phyloP scores from a whole-genome alignment of 35 echinoderm and acorn worm species.

The Lytechinus pictus region DNA sequence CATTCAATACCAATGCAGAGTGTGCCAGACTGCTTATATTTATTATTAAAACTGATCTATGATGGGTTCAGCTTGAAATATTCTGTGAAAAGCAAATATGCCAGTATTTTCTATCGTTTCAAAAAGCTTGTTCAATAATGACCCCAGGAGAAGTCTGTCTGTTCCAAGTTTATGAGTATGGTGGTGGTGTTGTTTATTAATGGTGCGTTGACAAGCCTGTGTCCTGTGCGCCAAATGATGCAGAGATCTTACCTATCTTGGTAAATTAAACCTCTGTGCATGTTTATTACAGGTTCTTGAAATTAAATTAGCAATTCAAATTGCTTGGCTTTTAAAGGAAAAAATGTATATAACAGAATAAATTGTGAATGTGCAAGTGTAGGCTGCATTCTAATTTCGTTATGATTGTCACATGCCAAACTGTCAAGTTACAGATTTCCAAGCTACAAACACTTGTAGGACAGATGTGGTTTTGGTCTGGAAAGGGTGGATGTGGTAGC shows the following conservation, averaged over 20 bases:
- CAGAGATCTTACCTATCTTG: not conserved
- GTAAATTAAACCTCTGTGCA: not conserved
- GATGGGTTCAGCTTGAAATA: not conserved
- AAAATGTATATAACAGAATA: too few species aligned
- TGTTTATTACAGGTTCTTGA: too few species aligned
- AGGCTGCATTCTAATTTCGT: not conserved
- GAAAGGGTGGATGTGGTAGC: not conserved
- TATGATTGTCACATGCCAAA: not conserved
- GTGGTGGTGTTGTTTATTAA: too few species aligned
- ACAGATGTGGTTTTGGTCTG: not conserved
- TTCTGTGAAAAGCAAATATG: not conserved
- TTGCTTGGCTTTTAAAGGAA: too few species aligned
- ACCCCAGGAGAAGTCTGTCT: not conserved
- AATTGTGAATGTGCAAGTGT: too few species aligned
- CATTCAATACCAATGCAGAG: not conserved
- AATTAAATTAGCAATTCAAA: not conserved
- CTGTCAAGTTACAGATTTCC: not conserved
- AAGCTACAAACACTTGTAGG: not conserved
- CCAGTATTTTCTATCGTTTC: not conserved
- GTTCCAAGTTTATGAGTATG: not conserved
- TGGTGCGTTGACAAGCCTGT: too few species aligned
- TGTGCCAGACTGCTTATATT: not conserved
- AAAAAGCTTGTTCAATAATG: not conserved
- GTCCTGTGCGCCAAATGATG: not conserved
- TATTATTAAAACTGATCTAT: not conserved